Evolutionary conservation across 2,797 vertebrate genomes (phyloP), one percentile per base, ranked within the genome.

Genomic region (Phataginus tricuspis): DNA sequence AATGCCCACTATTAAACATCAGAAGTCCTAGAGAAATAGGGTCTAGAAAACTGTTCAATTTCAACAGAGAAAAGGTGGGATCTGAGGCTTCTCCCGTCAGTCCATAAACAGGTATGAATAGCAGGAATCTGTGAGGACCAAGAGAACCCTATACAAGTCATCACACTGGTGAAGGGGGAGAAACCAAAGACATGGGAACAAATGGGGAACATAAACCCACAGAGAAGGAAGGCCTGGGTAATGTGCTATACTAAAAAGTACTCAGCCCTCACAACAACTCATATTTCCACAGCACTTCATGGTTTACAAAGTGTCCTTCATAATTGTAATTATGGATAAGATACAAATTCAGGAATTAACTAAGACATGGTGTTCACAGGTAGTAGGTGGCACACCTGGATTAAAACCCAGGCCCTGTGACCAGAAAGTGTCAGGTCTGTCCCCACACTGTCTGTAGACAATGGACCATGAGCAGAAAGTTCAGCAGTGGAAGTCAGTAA

Each of bases 401-500:
- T 9, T 69, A 66, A 75, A 37, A 37, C 61, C 42, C 27, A 21
- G 85, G 74, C 11, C 18, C 66, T 12, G 8, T 9, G 78, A 8
- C 49, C 83, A 49, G 53, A 66, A 63, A 10, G 29, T 42, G 64
- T 61, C 37, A 10, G 55, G 23, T n/a, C 63, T 45, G 42, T n/a
- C 57, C 69, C 55, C 69, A 42, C 8, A 19, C 6, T 8, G 13
- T 37, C 55, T 37, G 29, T 2, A 31, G 61, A 59, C 11, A 14
- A 12, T 0, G 21, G 63, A 39, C 45, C 61, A 49, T 51, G 27
- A 55, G 64, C 1, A 7, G 51, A 8, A 25, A 34, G 29, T 1
- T 61, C 78, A 57, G n/a, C 3, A 3, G 0, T 0, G 7, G 79
- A 25, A 25, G 10, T 5, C 64, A 21, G 2, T 0, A 25, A 86